A percentile compares a stretch with the other conserved stretches of the same genome.
Conservation (phyloP, 2,888 invertebrate species). For the Monoplex corrugatus region DNA sequence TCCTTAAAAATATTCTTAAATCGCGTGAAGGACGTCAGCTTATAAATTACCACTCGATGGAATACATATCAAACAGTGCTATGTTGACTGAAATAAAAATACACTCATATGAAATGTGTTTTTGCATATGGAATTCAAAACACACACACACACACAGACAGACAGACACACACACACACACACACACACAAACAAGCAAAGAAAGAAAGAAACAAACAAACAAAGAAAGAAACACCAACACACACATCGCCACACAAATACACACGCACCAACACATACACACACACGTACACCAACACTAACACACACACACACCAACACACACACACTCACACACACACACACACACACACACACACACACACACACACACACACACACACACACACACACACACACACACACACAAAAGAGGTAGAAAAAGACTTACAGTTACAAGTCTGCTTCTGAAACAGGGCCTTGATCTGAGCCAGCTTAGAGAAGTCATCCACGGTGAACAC, state of each 20-base stretch:
- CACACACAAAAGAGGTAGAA: background rate
- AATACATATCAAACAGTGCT: too few relatives aligned
- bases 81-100: too few relatives aligned
- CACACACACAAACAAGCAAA: slow-evolving; percentile 34
- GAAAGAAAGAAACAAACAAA: background rate
- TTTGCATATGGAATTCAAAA: too few relatives aligned
- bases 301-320: background rate
- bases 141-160: too few relatives aligned
- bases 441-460: slow-evolving; percentile 64
- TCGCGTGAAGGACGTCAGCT: too few relatives aligned
- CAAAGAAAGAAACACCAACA: background rate
- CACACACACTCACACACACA: background rate
- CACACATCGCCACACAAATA: background rate
- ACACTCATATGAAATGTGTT: too few relatives aligned
- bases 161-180: slow-evolving; percentile 13
- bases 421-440: slow-evolving; percentile 48
- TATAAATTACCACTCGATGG: too few relatives aligned
- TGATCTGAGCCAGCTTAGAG: slow-evolving; percentile 65
- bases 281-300: background rate
- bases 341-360: background rate
- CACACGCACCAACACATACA: background rate
- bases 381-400: background rate
- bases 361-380: background rate
- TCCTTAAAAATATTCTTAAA: too few relatives aligned
- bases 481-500: slow-evolving; percentile 70